Evolutionary conservation across 1,140 invertebrate genomes (phyloP).

Genomic region (Proctacanthus coquilletti): DNA sequence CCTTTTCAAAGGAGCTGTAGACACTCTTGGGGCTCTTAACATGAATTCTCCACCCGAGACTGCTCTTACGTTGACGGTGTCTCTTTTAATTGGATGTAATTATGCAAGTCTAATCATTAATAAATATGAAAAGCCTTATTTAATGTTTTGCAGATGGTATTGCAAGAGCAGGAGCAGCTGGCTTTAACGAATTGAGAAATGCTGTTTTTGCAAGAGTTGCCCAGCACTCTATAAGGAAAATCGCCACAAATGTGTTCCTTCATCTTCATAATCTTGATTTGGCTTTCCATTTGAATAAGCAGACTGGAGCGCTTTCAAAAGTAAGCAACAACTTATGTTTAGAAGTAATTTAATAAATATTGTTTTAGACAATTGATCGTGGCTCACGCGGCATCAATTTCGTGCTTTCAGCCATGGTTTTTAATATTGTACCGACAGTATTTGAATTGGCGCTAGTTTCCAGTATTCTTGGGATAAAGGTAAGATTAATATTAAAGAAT

Average conservation of each 20-base stretch:
- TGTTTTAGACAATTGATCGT: slow-evolving; percentile 63
- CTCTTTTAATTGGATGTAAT: slow-evolving; percentile 84
- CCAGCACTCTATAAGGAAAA: slow-evolving; percentile 86
- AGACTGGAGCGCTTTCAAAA: slow-evolving; percentile 65
- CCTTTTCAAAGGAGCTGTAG: slow-evolving; percentile 87
- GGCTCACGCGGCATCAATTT: slow-evolving; percentile 95
- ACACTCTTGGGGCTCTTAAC: slow-evolving; percentile 66
- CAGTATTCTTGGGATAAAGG: slow-evolving; percentile 68
- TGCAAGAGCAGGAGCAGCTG: slow-evolving; percentile 72
- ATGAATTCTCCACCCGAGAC: slow-evolving; percentile 57
- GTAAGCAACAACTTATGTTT: slow-evolving; percentile 11
- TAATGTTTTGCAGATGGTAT: slow-evolving; percentile 63
- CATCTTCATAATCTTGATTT: slow-evolving; percentile 94
- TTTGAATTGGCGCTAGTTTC: slow-evolving; percentile 89
- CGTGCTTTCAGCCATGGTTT: slow-evolving; percentile 89
- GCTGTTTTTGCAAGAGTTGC: slow-evolving; percentile 98
- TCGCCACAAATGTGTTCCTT: slow-evolving; percentile 92
- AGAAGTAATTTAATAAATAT: background rate
- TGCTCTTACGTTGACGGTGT: slow-evolving; percentile 53
- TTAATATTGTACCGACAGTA: slow-evolving; percentile 92
- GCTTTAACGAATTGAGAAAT: slow-evolving; percentile 93
- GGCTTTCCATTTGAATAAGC: slow-evolving; percentile 81
- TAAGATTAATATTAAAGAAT: slow-evolving; percentile 10
- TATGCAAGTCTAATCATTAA: slow-evolving; percentile 12
- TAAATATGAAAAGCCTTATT: background rate